Evolutionary conservation across 2,888 invertebrate genomes (phyloP), one percentile per base, ranked within the genome.

Genomic region (Drosophila paracracens): DNA sequence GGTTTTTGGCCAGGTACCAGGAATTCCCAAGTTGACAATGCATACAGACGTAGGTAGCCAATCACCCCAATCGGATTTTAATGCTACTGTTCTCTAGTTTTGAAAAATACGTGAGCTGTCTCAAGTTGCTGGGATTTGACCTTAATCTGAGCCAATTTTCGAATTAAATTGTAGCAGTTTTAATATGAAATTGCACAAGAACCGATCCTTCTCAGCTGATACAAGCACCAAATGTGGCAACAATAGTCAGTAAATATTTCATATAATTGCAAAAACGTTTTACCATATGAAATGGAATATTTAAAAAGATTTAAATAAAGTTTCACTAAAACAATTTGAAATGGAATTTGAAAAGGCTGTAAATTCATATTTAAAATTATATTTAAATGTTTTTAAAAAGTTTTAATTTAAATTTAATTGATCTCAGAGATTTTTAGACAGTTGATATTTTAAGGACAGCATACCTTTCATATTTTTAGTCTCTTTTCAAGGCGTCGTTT

Each of bases 31-130:
- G 46, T 40, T 63, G 63, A 48, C 59, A 56, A 43, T 27, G 27
- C 36, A 33, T 36, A 48, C 38, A 46, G 56, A 56, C 68, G 62
- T 68, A 51, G 74, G 68, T 56, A 51, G 54, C 21, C 51, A 63
- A 63, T 67, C 58, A 38, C 6, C 33, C 10, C 13, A n/a, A 36
- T 35, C 27, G 53, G 40, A 36, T 33, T 60, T 54, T 56, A 27
- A 25, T 43, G 43, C 38, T 33, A 16, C 60, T 29, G 0, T 27
- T 40, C 48, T 60, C 58, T 57, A 60, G 65, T 64, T 57, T 43
- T n/a, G 33, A 43, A 57, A 54, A 40, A 63, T 74, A 77, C 79
- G 77, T 77, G 74, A 74, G 74, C 63, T 74, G 74, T 70, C 70
- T 50, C 31, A 77, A 50, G 13, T 62, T 70, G n/a, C 11, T 11